Conservation (phyloP, 1,140 invertebrate genomes). For the Cyclargus thomasi region DNA sequence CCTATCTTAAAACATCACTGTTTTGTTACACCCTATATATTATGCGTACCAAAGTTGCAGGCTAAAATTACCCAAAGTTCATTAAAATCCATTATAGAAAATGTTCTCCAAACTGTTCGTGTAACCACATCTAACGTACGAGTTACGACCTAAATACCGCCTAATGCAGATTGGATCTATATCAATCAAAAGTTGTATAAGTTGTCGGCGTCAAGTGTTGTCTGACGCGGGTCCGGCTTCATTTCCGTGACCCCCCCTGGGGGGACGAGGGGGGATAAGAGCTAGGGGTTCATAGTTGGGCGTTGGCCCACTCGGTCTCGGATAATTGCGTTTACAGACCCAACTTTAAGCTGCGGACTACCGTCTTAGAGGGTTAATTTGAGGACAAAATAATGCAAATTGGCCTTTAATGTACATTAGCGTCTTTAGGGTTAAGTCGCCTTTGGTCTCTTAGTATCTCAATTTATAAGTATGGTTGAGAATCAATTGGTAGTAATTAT, state of each 20-base stretch:
- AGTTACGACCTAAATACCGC: too few species aligned
- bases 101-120: neutral
- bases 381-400: neutral
- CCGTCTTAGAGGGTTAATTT: slow-evolving; percentile 3
- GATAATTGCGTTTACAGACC: slow-evolving; percentile 19
- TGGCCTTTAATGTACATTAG: neutral
- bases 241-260: slow-evolving; percentile 39
- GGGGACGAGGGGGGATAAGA: slow-evolving; percentile 33
- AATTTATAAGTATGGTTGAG: too few species aligned
- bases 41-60: too few species aligned
- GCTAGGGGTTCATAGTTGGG: slow-evolving; percentile 40
- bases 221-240: slow-evolving; percentile 52
- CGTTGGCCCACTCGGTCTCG: slow-evolving; percentile 16
- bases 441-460: neutral
- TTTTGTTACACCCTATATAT: too few species aligned
- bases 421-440: neutral
- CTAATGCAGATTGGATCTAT: neutral
- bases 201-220: slow-evolving; percentile 13
- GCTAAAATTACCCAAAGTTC: too few species aligned
- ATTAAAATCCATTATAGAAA: neutral
- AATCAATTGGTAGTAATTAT: too few species aligned
- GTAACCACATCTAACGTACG: neutral
- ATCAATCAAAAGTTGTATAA: neutral
- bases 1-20: too few species aligned
- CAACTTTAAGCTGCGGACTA: slow-evolving; percentile 18